Conservation (phyloP, 2,888 invertebrate species). For the Petrophora chlorosata region DNA sequence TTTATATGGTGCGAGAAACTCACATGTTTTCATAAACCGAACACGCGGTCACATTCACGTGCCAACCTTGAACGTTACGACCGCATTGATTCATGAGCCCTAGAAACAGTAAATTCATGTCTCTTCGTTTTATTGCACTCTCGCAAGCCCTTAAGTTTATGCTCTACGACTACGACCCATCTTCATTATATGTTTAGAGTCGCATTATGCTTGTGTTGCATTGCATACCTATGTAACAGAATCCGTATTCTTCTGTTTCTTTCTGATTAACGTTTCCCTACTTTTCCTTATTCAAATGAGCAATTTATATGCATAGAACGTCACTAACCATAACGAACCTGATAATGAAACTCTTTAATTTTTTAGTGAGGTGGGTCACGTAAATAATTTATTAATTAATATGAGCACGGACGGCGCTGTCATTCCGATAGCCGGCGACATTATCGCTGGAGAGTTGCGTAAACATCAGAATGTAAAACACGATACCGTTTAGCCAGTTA, state of each 20-base stretch:
- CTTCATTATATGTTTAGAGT: conserved; percentile 29
- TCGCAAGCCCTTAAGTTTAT: conserved; percentile 41
- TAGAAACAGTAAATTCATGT: conserved; percentile 55
- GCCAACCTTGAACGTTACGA: conserved; percentile 50
- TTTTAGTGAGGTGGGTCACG: conserved; percentile 73
- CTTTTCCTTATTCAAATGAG: conserved; percentile 67
- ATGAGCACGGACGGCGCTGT: conserved; percentile 66
- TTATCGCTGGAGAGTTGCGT: conserved; percentile 78
- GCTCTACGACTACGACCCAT: conserved; percentile 25
- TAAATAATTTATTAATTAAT: conserved; percentile 79
- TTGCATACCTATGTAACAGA: neutral
- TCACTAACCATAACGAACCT: conserved; percentile 64
- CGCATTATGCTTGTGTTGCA: conserved; percentile 7
- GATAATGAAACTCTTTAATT: conserved; percentile 77
- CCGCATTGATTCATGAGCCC: conserved; percentile 60
- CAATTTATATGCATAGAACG: conserved; percentile 74
- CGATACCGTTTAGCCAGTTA: conserved; percentile 81
- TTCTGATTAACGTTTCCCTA: conserved; percentile 49
- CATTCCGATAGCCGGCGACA: conserved; percentile 71
- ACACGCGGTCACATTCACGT: conserved; percentile 32
- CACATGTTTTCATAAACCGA: conserved; percentile 18
- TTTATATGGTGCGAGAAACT: conserved; percentile 17
- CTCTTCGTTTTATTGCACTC: conserved; percentile 55
- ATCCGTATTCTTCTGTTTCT: conserved; percentile 17
- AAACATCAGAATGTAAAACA: conserved; percentile 81